Evolutionary conservation across 2,888 invertebrate genomes (phyloP), one percentile per base, ranked within the genome.

Genomic region (Chironomus riparius): DNA sequence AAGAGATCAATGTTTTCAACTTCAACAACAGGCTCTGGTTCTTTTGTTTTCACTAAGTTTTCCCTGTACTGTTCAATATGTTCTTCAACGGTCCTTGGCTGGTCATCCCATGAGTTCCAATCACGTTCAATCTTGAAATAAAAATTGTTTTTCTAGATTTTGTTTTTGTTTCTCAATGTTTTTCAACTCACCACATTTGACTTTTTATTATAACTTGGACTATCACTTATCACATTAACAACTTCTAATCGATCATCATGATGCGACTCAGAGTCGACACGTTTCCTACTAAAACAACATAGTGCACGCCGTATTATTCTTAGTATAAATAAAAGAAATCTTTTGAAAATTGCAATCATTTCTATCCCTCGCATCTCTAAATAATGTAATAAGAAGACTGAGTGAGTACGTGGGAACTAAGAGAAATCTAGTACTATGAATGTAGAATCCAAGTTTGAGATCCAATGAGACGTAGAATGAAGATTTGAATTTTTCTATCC

Each of bases 31-130:
- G 83, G 81, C 70, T 86, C 83, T 61, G 82, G 80, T 61, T 84
- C 83, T 15, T 83, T 80, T 48, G 83, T 81, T 78, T 85, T 85
- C 0, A 83, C 83, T 73, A 86, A 83, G 77, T 87, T 86, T 78
- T 88, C 87, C 50, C 88, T 80, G 79, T 90, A 90, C 77, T 86
- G 85, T 76, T 90, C 88, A 71, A 90, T 90, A 80, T 89, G 88
- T 78, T 88, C 87, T 79, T 89, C 88, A 28, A 89, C 84, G 2
- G 86, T 85, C 0, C 84, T 83, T 6, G 85, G 85, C 79, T 85
- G 85, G 77, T 88, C 88, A 77, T 88, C 88, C 89, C 89, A 89
- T 15, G 87, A 86, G 78, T 87, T 86, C 89, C 89, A 89, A 79
- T 86, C 85, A 4, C 82, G 81, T 4, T 84, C 83, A 2, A 76